Percentiles rank a stretch among this genome's conserved stretches.
These are phyloP conservation scores for Alcedo atthis DNA, from an alignment of 2,797 vertebrate genomes.

Conservation along the genomic window DNA sequence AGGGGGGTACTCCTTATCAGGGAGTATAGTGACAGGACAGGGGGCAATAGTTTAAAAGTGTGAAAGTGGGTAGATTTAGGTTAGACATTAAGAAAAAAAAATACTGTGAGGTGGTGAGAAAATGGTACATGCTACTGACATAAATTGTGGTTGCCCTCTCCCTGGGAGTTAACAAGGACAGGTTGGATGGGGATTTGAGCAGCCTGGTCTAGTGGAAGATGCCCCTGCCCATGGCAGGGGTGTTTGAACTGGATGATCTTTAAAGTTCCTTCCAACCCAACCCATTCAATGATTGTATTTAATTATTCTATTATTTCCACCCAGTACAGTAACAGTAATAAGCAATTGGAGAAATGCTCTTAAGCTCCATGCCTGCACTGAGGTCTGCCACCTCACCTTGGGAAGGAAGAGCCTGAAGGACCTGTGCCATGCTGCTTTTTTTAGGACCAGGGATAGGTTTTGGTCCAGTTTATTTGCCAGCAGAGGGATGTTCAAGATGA, in stretches of 20 bases:
- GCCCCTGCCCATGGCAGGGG: neutral
- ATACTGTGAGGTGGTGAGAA: neutral
- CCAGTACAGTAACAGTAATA: neutral
- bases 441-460: neutral
- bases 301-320: neutral
- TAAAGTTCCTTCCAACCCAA: neutral
- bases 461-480: neutral
- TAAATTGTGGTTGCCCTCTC: neutral
- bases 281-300: neutral
- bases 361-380: neutral
- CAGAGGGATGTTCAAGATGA: neutral
- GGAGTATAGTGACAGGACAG: neutral
- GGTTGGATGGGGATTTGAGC: neutral
- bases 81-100: neutral
- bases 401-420: accelerated
- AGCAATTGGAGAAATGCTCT: neutral
- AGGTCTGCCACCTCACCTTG: neutral
- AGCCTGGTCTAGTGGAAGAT: neutral
- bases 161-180: neutral
- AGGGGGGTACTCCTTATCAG: neutral
- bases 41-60: neutral
- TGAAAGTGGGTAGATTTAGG: neutral
- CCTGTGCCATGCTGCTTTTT: neutral
- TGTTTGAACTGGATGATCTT: neutral
- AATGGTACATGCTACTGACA: neutral